Percentiles rank a stretch among this genome's conserved stretches.
These are phyloP conservation scores for Hemiprocne comata DNA, from an alignment of 2,113 vertebrate genomes.

Conservation along the genomic window DNA sequence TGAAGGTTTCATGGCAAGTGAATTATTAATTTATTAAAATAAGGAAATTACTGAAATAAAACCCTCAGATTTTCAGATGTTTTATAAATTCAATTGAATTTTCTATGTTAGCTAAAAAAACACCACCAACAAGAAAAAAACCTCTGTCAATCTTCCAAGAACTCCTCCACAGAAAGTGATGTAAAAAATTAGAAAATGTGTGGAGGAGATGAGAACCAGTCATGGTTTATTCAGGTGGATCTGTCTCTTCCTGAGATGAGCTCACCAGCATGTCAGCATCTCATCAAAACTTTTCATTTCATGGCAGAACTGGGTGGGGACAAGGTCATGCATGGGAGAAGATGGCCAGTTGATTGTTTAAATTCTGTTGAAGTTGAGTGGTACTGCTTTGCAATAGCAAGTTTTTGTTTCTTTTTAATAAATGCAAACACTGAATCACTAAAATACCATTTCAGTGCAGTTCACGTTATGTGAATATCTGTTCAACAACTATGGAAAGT, in stretches of 20 bases:
- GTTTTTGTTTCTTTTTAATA: neutral
- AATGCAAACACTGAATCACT: neutral
- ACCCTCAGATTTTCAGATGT: neutral
- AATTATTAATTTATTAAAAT: neutral
- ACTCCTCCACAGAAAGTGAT: neutral
- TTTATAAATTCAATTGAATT: neutral
- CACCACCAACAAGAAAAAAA: fast-evolving
- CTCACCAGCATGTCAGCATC: neutral
- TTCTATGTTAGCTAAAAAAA: neutral
- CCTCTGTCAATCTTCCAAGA: neutral
- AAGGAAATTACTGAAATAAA: neutral
- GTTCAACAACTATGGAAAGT: conserved; percentile 2
- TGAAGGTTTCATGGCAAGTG: neutral
- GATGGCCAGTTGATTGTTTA: neutral
- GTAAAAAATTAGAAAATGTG: neutral
- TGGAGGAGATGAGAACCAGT: neutral
- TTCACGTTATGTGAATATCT: conserved; percentile 15
- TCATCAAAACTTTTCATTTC: neutral
- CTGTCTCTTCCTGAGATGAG: neutral
- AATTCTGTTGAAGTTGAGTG: neutral
- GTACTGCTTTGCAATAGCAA: neutral
- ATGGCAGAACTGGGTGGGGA: neutral
- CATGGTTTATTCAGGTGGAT: neutral
- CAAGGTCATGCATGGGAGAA: neutral
- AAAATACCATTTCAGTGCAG: neutral